Evolutionary conservation across 1,140 invertebrate genomes (phyloP).

Genomic region (Acyrthosiphon pisum): DNA sequence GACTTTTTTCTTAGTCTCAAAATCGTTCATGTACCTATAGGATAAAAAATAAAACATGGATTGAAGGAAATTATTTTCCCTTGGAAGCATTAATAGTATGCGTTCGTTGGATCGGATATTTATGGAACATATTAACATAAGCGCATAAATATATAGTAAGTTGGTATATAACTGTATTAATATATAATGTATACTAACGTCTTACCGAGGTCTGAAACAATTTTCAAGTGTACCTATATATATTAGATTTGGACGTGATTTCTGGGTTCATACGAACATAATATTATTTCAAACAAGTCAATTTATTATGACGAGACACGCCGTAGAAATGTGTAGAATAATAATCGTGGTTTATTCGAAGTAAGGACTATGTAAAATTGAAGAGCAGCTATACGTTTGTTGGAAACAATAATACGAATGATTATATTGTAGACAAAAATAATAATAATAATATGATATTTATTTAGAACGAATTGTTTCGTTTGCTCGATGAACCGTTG

Average conservation of each 20-base stretch:
- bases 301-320: neutral
- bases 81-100: neutral
- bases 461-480: neutral
- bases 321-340: neutral
- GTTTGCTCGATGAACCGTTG: neutral
- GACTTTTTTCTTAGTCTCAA: neutral
- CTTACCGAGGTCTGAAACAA: neutral
- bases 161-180: neutral
- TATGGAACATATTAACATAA: neutral
- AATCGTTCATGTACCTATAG: neutral
- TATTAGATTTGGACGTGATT: neutral
- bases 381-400: too few relatives aligned
- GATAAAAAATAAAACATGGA: neutral
- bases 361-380: neutral
- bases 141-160: neutral
- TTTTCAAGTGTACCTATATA: neutral
- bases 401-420: neutral
- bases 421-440: neutral
- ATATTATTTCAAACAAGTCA: neutral
- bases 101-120: neutral
- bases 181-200: neutral
- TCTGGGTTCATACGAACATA: neutral
- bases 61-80: neutral
- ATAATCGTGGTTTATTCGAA: neutral
- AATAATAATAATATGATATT: neutral